Conservation (phyloP, 1,140 invertebrate genomes). For the Drosophila sucinea region DNA sequence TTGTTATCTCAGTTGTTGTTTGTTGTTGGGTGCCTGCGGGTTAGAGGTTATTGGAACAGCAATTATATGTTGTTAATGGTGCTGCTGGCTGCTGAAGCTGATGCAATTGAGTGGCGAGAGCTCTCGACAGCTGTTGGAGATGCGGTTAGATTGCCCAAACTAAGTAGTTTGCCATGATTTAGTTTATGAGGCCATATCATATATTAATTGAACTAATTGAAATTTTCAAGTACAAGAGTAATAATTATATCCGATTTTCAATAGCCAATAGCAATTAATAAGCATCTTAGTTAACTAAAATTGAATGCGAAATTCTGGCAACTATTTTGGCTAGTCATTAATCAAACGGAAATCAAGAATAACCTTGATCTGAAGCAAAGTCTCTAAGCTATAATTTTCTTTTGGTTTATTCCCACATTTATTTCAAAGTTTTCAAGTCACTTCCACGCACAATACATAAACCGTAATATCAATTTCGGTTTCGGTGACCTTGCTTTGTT, state of each 20-base stretch:
- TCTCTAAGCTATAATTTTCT: background rate
- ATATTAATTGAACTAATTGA: conserved; percentile 21
- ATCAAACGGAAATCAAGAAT: conserved; percentile 3
- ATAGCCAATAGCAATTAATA: background rate
- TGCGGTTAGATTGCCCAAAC: conserved; percentile 52
- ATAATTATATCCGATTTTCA: background rate
- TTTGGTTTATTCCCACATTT: conserved; percentile 12
- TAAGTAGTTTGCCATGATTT: conserved; percentile 17
- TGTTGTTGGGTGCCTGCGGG: conserved; percentile 42
- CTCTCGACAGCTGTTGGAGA: conserved; percentile 41
- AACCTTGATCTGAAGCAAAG: background rate
- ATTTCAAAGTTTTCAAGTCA: conserved; percentile 5
- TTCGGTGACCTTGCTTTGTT: conserved; percentile 71
- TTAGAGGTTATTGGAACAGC: conserved; percentile 71
- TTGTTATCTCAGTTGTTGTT: conserved; percentile 40
- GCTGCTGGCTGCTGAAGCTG: background rate
- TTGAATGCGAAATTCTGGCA: background rate
- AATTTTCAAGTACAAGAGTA: background rate
- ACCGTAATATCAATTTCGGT: conserved; percentile 10
- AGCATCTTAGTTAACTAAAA: background rate
- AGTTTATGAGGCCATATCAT: conserved; percentile 42
- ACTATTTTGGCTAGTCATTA: conserved; percentile 11
- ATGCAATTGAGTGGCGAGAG: conserved; percentile 34
- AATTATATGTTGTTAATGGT: conserved; percentile 54
- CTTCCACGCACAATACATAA: conserved; percentile 6